phyloP scores from a whole-genome alignment of 2,888 invertebrate species.

The Orthosia incerta region DNA sequence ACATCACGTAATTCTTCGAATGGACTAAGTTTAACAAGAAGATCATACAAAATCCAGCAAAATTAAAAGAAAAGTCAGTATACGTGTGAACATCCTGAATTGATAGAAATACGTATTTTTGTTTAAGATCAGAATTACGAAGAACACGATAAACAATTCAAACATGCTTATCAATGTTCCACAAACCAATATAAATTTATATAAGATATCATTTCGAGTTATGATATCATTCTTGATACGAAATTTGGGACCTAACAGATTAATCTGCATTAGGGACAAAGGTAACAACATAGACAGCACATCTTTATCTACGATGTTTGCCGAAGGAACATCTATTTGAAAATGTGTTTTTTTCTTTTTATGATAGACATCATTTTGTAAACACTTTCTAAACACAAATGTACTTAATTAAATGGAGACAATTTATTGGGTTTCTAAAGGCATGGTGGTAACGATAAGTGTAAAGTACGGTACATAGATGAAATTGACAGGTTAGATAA shows the following conservation, averaged over 20 bases:
- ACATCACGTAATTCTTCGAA: background rate
- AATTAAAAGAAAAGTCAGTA: slow-evolving; percentile 6
- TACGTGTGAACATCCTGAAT: background rate
- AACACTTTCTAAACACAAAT: background rate
- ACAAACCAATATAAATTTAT: slow-evolving; percentile 12
- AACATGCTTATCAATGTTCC: background rate
- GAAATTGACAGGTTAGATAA: background rate
- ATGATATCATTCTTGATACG: slow-evolving; percentile 8
- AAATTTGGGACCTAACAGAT: slow-evolving; percentile 8
- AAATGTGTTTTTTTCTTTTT: background rate
- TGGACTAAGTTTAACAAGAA: background rate
- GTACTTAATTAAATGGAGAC: background rate
- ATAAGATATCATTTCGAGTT: slow-evolving; percentile 5
- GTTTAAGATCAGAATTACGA: background rate
- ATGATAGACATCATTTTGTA: background rate
- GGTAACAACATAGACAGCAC: slow-evolving; percentile 15
- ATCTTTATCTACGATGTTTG: slow-evolving; percentile 18
- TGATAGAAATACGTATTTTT: background rate
- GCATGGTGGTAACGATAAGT: too few species aligned
- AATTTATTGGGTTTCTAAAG: background rate
- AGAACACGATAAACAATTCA: background rate
- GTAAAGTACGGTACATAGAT: background rate
- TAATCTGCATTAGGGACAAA: background rate
- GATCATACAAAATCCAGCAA: background rate
- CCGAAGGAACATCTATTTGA: background rate